phyloP scores from a whole-genome alignment of 2,113 vertebrate genomes.

The mouse (Mus musculus) region GRCm39 chr12:65561001-65561500 shows the following conservation, averaged over 20 bases:
- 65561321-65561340: not conserved
- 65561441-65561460: not conserved
- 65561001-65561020: not conserved
- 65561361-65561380: not conserved
- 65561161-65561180: not conserved
- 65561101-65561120: not conserved
- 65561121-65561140: not conserved
- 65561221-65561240: not conserved
- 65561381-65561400: not conserved
- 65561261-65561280: no score
- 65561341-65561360: not conserved
- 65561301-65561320: not conserved
- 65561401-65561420: not conserved
- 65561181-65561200: not conserved
- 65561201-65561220: not conserved
- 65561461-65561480: not conserved
- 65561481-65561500: not conserved
- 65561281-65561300: not conserved
- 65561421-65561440: not conserved
- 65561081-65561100: no score
- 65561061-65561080: no score
- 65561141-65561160: not conserved
- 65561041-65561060: no score
- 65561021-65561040: not conserved
- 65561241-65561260: not conserved